Percentiles rank a stretch among this genome's conserved stretches.
Conservation (phyloP, 2,888 invertebrate species). For the Calameuta filiformis region DNA sequence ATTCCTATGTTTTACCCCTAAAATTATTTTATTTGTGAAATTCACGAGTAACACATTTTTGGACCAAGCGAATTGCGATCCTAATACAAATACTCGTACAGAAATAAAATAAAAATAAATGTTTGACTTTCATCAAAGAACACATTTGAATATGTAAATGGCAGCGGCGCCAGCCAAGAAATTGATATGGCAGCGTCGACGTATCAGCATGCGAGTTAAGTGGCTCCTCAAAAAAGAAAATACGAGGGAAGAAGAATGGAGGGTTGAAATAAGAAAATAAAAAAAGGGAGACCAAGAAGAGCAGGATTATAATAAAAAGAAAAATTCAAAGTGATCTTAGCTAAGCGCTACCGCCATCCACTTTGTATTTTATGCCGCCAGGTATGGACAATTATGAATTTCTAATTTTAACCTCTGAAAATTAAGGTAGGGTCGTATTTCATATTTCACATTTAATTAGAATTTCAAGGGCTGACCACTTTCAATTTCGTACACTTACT, state of each 20-base stretch:
- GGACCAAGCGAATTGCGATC: not conserved
- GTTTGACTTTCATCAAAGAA: conserved; percentile 4
- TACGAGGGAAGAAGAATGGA: not conserved
- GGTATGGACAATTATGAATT: not conserved
- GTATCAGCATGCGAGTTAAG: not conserved
- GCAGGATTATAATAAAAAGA: not conserved
- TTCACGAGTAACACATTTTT: not conserved
- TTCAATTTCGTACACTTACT: not conserved
- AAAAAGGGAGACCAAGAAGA: not conserved
- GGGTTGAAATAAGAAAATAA: not conserved
- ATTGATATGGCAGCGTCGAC: not conserved
- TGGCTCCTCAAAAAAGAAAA: not conserved
- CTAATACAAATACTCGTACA: not conserved
- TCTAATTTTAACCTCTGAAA: not conserved
- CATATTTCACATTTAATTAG: not conserved
- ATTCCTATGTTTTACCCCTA: not conserved
- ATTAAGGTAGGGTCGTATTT: not conserved
- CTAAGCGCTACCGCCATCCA: not conserved
- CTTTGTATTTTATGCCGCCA: not conserved
- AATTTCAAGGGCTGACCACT: not conserved
- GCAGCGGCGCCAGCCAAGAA: not conserved
- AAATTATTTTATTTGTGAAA: not conserved
- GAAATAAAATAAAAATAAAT: not conserved
- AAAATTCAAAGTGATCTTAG: not conserved
- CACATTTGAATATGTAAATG: conserved; percentile 2